These are phyloP conservation scores for Myzus persicae DNA, from an alignment of 1,140 invertebrate genomes.

Conservation along the genomic window DNA sequence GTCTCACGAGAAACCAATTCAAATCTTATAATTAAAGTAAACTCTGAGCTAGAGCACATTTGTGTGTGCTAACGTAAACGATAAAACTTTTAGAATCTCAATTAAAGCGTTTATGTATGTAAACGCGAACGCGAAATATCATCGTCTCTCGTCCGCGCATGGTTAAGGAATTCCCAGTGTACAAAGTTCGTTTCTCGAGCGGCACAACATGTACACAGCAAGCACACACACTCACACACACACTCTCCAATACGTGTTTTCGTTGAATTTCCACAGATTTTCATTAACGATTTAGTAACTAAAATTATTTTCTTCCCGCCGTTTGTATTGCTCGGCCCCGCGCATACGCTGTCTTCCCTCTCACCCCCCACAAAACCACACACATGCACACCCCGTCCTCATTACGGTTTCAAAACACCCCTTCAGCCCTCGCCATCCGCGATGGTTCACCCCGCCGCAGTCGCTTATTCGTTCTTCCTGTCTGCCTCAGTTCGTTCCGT, in stretches of 20 bases:
- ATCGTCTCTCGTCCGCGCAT: too few relatives aligned
- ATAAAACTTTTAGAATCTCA: slow-evolving; percentile 22
- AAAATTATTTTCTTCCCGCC: neutral
- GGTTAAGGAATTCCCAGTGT: slow-evolving; percentile 12
- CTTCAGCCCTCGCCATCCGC: neutral
- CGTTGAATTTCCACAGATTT: slow-evolving; percentile 20
- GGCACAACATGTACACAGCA: neutral
- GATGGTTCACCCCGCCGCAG: neutral
- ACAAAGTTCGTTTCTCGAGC: neutral
- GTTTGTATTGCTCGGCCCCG: neutral
- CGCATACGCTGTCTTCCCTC: neutral
- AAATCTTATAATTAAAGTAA: neutral
- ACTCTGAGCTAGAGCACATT: neutral
- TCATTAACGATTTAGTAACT: slow-evolving; percentile 28
- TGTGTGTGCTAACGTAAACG: neutral
- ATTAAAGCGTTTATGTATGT: slow-evolving; percentile 10
- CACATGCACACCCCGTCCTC: neutral
- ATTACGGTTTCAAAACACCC: neutral
- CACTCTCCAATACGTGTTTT: neutral
- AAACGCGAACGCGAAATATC: neutral
- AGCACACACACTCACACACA: neutral
- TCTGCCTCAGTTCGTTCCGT: neutral
- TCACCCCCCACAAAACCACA: neutral
- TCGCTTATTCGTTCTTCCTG: neutral
- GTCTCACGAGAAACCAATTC: neutral